Evolutionary conservation across 2,888 invertebrate species (phyloP).

Genomic region (Atherix ibis): DNA sequence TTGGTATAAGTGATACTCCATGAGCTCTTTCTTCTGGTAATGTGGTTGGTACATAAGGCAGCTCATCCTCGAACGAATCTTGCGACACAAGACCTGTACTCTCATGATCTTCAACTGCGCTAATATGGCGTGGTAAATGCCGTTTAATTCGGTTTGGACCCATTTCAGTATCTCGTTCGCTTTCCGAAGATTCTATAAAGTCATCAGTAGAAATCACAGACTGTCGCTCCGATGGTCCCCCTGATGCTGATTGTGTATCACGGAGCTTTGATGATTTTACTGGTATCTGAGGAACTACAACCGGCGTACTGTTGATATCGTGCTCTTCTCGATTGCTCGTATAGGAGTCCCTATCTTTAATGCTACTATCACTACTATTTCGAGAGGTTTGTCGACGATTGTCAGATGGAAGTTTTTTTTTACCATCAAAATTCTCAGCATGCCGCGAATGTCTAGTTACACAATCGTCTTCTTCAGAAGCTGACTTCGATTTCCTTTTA

Average conservation of each 20-base stretch:
- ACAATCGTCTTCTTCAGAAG: constrained; percentile 26
- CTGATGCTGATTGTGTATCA: neutral
- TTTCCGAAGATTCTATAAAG: constrained; percentile 46
- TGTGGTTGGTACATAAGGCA: constrained; percentile 83
- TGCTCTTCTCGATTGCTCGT: constrained; percentile 9
- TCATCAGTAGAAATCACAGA: constrained; percentile 32
- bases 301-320: constrained; percentile 2
- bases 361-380: constrained; percentile 11
- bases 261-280: constrained; percentile 1
- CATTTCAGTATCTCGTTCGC: constrained; percentile 51
- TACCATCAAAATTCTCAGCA: constrained; percentile 30
- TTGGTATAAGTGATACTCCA: constrained; percentile 65
- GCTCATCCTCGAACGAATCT: constrained; percentile 72
- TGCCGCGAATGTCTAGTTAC: constrained; percentile 28
- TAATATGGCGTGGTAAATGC: constrained; percentile 38
- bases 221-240: constrained; percentile 13
- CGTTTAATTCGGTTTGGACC: constrained; percentile 23
- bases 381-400: constrained; percentile 1
- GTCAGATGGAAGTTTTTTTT: constrained; percentile 26
- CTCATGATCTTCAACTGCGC: constrained; percentile 44
- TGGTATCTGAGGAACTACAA: constrained; percentile 5
- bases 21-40: constrained; percentile 70
- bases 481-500: constrained; percentile 21
- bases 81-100: constrained; percentile 60
- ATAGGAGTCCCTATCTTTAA: constrained; percentile 11